Evolutionary conservation across 2,888 invertebrate genomes (phyloP).

Genomic region (Patella depressa): DNA sequence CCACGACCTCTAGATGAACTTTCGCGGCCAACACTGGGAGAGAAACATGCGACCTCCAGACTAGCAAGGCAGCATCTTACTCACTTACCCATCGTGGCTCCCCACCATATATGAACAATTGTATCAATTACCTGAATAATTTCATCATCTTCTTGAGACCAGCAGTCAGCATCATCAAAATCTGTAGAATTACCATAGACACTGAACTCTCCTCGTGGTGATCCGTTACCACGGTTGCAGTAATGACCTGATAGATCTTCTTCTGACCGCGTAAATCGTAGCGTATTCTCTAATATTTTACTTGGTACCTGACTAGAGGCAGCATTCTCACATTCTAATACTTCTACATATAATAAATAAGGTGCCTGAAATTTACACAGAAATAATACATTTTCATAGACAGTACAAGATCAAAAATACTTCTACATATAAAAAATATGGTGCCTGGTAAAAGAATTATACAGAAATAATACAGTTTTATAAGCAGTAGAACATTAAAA

Average conservation of each 20-base stretch:
- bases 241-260: slow-evolving; percentile 79
- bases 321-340: slow-evolving; percentile 88
- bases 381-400: too few relatives aligned
- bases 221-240: slow-evolving; percentile 38
- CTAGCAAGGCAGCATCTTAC: too few relatives aligned
- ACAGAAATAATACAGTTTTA: too few relatives aligned
- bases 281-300: slow-evolving; percentile 77
- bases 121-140: slow-evolving; percentile 77
- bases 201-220: slow-evolving; percentile 61
- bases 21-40: too few relatives aligned
- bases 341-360: slow-evolving; percentile 98
- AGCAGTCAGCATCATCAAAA: slow-evolving; percentile 77
- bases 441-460: too few relatives aligned
- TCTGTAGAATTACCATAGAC: slow-evolving; percentile 58
- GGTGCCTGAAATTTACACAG: slow-evolving; percentile 80
- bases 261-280: slow-evolving; percentile 93
- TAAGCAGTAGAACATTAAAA: too few relatives aligned
- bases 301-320: slow-evolving; percentile 88
- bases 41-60: too few relatives aligned
- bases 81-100: too few relatives aligned
- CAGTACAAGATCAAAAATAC: too few relatives aligned
- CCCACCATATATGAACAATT: too few relatives aligned
- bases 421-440: too few relatives aligned
- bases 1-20: too few relatives aligned
- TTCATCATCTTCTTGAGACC: slow-evolving; percentile 98